phyloP scores from a whole-genome alignment of 2,797 vertebrate species.

The Muscicapa comitata region DNA sequence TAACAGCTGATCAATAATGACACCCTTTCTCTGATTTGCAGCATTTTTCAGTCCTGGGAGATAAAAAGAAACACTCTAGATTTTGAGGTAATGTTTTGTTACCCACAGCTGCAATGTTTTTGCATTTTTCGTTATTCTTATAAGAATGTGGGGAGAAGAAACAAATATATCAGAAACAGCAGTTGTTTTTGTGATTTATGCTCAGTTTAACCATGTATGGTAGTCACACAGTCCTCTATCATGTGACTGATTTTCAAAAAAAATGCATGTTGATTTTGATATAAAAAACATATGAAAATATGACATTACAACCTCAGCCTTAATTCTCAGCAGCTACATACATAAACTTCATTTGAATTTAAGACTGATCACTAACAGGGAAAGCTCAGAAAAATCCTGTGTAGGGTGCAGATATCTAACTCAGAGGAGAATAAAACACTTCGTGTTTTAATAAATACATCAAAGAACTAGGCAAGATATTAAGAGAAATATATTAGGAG shows the following conservation, averaged over 20 bases:
- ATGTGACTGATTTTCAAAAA: not conserved
- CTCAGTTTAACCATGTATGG: not conserved
- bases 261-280: not conserved
- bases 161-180: not conserved
- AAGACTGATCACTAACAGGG: not conserved
- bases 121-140: not conserved
- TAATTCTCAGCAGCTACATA: not conserved
- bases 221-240: not conserved
- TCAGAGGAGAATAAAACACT: not conserved
- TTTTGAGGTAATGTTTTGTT: not conserved
- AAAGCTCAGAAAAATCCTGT: not conserved
- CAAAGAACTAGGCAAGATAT: not conserved
- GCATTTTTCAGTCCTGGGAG: not conserved
- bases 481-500: not conserved
- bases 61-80: not conserved
- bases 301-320: not conserved
- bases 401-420: not conserved
- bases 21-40: not conserved
- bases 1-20: not conserved
- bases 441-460: not conserved
- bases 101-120: not conserved
- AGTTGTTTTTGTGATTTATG: not conserved
- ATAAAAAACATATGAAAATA: not conserved
- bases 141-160: not conserved
- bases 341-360: not conserved